Conservation (phyloP, 2,113 vertebrate genomes). For the Fregata magnificens region DNA sequence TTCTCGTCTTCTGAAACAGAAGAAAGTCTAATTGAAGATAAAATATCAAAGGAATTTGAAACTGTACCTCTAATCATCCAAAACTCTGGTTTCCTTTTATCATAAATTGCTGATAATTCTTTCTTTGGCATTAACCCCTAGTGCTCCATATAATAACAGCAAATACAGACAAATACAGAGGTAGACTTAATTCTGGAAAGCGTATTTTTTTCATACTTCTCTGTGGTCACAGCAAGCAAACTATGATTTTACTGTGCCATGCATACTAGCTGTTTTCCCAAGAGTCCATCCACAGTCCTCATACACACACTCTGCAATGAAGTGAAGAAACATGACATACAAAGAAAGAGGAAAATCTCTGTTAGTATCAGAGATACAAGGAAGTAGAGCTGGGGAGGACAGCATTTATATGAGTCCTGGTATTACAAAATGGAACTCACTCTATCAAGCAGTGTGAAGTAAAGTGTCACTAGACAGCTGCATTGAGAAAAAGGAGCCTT, state of each 20-base stretch:
- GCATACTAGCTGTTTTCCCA: background rate
- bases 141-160: background rate
- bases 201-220: background rate
- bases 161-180: background rate
- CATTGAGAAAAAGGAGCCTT: background rate
- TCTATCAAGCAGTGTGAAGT: background rate
- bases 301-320: background rate
- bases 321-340: background rate
- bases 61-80: background rate
- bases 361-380: background rate
- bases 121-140: background rate
- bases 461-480: background rate
- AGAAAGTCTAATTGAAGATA: background rate
- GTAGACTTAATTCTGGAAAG: background rate
- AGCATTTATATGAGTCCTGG: background rate
- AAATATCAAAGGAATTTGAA: background rate
- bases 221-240: background rate
- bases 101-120: background rate
- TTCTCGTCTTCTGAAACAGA: background rate
- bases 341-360: background rate
- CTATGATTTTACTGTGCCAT: background rate
- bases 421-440: background rate
- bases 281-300: background rate
- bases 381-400: background rate
- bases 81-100: background rate